Evolutionary conservation across 1,140 invertebrate species (phyloP).

Genomic region (Theocolax elegans): DNA sequence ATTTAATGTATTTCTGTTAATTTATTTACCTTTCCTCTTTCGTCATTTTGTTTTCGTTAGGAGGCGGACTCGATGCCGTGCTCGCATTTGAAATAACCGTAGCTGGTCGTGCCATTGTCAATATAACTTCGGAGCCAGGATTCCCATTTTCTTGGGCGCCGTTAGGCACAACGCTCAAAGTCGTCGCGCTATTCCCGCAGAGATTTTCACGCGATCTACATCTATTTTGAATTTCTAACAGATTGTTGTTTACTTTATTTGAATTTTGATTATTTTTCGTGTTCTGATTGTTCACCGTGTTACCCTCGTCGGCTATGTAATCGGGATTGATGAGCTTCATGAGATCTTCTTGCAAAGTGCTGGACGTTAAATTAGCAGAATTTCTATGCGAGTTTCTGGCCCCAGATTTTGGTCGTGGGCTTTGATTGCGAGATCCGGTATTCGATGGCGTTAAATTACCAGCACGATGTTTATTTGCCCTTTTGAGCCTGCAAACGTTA

Average conservation of each 20-base stretch:
- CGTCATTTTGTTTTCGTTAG: conserved; percentile 70
- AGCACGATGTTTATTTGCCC: conserved; percentile 60
- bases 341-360: conserved; percentile 87
- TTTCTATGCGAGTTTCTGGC: conserved; percentile 68
- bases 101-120: conserved; percentile 78
- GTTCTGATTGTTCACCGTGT: conserved; percentile 58
- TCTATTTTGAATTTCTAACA: conserved; percentile 64
- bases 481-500: conserved; percentile 53
- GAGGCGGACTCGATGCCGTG: conserved; percentile 72
- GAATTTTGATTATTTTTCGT: conserved; percentile 56
- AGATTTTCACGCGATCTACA: conserved; percentile 70
- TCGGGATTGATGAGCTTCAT: conserved; percentile 91
- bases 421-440: conserved; percentile 71
- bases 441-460: conserved; percentile 65
- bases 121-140: conserved; percentile 72
- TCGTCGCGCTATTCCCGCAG: conserved; percentile 62
- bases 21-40: conserved; percentile 71
- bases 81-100: conserved; percentile 78
- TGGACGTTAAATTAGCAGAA: conserved; percentile 74
- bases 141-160: conserved; percentile 61
- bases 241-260: conserved; percentile 60
- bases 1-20: conserved; percentile 29
- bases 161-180: conserved; percentile 60
- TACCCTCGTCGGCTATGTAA: conserved; percentile 68
- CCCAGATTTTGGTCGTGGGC: conserved; percentile 69